Base-by-base conservation (phyloP, 2,888 invertebrate genomes). In the Philereme transversata region DNA sequence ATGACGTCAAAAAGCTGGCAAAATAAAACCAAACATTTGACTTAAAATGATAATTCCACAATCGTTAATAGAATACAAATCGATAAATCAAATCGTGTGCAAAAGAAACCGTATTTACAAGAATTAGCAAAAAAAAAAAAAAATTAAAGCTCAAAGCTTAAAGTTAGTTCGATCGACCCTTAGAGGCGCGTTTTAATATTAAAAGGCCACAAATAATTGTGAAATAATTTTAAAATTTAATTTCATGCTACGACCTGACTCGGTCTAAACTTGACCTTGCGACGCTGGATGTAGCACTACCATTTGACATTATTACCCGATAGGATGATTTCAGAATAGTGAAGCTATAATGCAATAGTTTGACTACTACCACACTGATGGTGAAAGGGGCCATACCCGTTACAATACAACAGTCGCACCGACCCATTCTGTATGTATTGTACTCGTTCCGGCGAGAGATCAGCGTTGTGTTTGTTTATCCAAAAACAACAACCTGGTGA, bases 61-160 rank as follows among this genome's bases (percentile, higher is more conserved):
- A 52, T 64, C 50, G 54, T 50, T 55, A 54, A 52, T 62, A 59
- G 46, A 49, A 22, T 40, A 45, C n/a, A 41, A 11, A 45, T 65
- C 46, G 57, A 60, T 56, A 35, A 10, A 44, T 33, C 33, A 51
- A 62, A 60, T 53, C 22, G 56, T 55, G 47, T 52, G 66, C 60
- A 51, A 61, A 58, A 60, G 53, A 60, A 64, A 64, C 59, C 54
- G 43, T 67, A 64, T 63, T 50, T 67, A 64, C 54, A 60, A 55
- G 46, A 64, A 65, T 60, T 50, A 57, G 64, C 65, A 65, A 64
- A 68, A 64, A 59, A 62, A 47, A 45, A 51, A 62, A 59, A 61
- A 64, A 72, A 78, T 78, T 78, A 79, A 83, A 83, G 84, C 81
- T 81, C 71, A 73, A 77, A 81, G 78, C 80, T 73, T 77, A 78